These are phyloP conservation scores for Rhyzopertha dominica DNA, from an alignment of 1,140 invertebrate species.

Conservation along the genomic window DNA sequence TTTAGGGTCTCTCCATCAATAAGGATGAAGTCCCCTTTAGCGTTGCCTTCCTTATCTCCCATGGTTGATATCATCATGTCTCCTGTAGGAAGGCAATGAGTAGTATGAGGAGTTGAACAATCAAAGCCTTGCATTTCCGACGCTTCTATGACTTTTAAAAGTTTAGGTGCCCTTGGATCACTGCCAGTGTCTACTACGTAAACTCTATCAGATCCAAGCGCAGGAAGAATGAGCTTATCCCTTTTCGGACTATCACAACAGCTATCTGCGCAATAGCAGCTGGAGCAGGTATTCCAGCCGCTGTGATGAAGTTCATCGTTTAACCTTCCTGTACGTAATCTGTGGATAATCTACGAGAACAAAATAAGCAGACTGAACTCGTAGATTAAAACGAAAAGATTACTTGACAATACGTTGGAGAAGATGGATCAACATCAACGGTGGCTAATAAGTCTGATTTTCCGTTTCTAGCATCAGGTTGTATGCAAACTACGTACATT, in stretches of 20 bases:
- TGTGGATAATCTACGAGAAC: constrained; percentile 74
- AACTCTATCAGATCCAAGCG: constrained; percentile 75
- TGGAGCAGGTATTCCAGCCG: constrained; percentile 95
- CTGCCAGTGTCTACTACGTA: constrained; percentile 79
- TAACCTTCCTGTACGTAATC: constrained; percentile 67
- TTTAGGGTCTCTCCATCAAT: constrained; percentile 78
- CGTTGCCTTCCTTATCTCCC: constrained; percentile 77
- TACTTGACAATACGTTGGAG: constrained; percentile 81
- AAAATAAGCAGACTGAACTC: constrained; percentile 15
- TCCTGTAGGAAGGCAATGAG: constrained; percentile 86
- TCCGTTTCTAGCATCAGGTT: constrained; percentile 56
- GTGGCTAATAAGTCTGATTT: constrained; percentile 86
- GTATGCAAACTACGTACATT: constrained; percentile 82
- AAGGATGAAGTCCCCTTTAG: constrained; percentile 83
- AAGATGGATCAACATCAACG: constrained; percentile 85
- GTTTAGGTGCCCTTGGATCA: constrained; percentile 55
- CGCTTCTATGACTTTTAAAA: constrained; percentile 60
- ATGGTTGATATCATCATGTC: constrained; percentile 93
- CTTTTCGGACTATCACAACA: constrained; percentile 58
- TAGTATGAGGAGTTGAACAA: constrained; percentile 82
- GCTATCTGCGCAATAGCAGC: constrained; percentile 56
- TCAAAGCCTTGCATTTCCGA: constrained; percentile 69
- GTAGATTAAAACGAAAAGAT: constrained; percentile 13
- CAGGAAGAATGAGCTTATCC: constrained; percentile 77
- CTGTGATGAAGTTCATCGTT: constrained; percentile 93